phyloP scores from a whole-genome alignment of 2,113 vertebrate species.

The Macquaria australasica region DNA sequence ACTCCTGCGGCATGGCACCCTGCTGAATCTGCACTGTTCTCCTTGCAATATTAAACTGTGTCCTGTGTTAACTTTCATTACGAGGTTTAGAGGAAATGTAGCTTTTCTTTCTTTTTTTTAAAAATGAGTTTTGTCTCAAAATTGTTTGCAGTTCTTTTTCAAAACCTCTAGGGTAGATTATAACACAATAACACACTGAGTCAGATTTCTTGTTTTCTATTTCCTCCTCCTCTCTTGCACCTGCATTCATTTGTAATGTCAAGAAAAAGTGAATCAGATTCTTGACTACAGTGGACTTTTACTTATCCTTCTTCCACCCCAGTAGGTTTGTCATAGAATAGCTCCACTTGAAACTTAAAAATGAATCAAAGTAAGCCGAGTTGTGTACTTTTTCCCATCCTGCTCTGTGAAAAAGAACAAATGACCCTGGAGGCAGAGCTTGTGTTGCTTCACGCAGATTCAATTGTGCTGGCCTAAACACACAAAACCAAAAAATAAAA shows the following conservation, averaged over 20 bases:
- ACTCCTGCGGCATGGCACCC: not conserved
- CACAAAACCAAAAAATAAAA: slow-evolving; percentile 13
- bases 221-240: not conserved
- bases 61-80: slow-evolving; percentile 20
- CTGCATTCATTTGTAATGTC: not conserved
- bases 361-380: not conserved
- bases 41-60: slow-evolving; percentile 1
- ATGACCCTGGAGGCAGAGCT: not conserved
- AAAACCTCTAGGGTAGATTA: not conserved
- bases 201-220: not conserved
- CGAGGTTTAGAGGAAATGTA: not conserved
- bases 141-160: not conserved
- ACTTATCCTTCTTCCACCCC: not conserved
- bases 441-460: not conserved
- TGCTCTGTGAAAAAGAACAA: not conserved
- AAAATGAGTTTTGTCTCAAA: not conserved
- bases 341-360: not conserved
- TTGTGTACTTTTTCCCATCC: not conserved
- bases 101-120: not conserved
- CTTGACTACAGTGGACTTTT: not conserved
- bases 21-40: slow-evolving; percentile 15
- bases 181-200: not conserved
- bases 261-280: not conserved
- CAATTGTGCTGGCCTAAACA: not conserved
- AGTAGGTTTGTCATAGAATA: not conserved